Conservation (phyloP, 2,888 invertebrate species). For the Sisyra nigra region DNA sequence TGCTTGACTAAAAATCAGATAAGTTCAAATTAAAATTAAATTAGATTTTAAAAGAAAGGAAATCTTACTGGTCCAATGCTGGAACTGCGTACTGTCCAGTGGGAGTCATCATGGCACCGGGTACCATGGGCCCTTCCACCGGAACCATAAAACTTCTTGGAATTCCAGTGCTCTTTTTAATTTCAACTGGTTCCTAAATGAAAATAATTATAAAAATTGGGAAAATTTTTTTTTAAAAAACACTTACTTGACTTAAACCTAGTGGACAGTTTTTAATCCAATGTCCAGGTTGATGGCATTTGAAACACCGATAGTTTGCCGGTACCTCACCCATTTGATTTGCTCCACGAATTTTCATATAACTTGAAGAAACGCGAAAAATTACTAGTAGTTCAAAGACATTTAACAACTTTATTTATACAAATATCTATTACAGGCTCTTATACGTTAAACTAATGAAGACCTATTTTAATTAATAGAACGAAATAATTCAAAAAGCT, state of each 20-base stretch:
- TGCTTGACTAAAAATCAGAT: slow-evolving; percentile 45
- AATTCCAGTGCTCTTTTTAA: slow-evolving; percentile 93
- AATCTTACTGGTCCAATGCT: slow-evolving; percentile 61
- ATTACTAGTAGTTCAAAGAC: neutral
- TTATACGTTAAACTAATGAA: too few species aligned
- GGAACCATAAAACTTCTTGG: slow-evolving; percentile 91
- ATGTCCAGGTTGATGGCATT: slow-evolving; percentile 89
- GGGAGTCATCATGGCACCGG: slow-evolving; percentile 83
- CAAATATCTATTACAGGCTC: too few species aligned
- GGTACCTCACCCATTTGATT: slow-evolving; percentile 84
- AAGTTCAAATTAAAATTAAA: neutral
- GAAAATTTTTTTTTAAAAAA: neutral
- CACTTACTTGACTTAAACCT: slow-evolving; percentile 35
- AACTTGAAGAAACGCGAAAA: slow-evolving; percentile 39
- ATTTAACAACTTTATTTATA: too few species aligned
- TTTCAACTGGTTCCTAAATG: slow-evolving; percentile 52
- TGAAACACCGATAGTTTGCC: slow-evolving; percentile 82
- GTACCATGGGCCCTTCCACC: slow-evolving; percentile 76
- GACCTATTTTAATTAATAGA: too few species aligned
- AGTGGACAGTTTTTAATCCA: slow-evolving; percentile 94
- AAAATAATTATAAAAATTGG: slow-evolving; percentile 13
- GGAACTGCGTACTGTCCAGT: slow-evolving; percentile 80
- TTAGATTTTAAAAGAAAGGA: slow-evolving; percentile 4
- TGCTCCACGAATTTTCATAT: slow-evolving; percentile 74
- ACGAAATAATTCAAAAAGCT: too few species aligned